Evolutionary conservation across 2,113 vertebrate genomes (phyloP), one percentile per base, ranked within the genome.

Genomic region (Clarias gariepinus): DNA sequence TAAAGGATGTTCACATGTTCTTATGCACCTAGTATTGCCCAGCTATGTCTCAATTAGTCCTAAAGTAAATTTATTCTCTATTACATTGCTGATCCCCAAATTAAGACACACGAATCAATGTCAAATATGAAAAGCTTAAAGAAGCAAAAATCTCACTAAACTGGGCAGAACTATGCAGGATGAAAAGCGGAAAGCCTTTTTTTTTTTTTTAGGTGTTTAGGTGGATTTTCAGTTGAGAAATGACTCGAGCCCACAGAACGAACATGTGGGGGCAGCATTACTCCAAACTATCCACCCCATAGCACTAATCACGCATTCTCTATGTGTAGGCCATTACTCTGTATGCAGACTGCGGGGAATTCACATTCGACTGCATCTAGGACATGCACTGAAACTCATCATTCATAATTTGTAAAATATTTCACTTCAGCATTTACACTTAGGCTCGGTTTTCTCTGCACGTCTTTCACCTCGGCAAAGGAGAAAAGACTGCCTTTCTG

Each of bases 201-300:
- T 36, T 1, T 47, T 47, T 47, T 47, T 47, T 47, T 47, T 47
- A 47, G 47, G 47, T 19, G n/a, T 52, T n/a, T n/a, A 76, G 9
- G 16, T 74, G 36, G 47, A 19, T 58, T 69, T 12, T 69, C 18
- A 1, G 6, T 13, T 64, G 13, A 66, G 41, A 68, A 68, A 53
- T 47, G 73, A 61, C 21, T 84, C 6, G 9, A 74, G 55, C 69
- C 33, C 12, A 13, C 52, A n/a, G 30, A 57, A 28, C 61, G 36
- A 55, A 81, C 85, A 86, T 63, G 69, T 25, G 85, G 80, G 79
- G 85, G 85, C 85, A 87, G 79, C 69, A 82, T 87, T 73, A 64
- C 85, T 76, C 69, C 69, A 82, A 36, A 61, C 57, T 64, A 23
- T 23, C 10, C 47, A 23, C 41, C 30, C 58, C 30, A 41, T n/a